Evolutionary conservation across 2,113 vertebrate genomes (phyloP).

Genomic region (Gnathonemus echidnorhynchus): DNA sequence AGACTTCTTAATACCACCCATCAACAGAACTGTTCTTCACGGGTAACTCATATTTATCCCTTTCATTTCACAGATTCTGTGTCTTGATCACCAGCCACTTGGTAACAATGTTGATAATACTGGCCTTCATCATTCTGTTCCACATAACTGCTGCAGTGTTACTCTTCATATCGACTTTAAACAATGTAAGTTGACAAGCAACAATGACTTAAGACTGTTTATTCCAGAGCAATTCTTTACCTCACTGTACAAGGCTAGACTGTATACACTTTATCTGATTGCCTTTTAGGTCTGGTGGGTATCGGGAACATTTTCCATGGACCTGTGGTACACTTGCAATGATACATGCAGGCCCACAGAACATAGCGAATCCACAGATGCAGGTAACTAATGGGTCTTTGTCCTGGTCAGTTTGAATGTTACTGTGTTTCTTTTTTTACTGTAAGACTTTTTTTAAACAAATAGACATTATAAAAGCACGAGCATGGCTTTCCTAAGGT

Average conservation of each 20-base stretch:
- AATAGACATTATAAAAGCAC: background rate
- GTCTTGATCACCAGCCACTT: slow-evolving; percentile 1
- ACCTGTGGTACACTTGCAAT: slow-evolving; percentile 66
- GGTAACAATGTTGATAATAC: slow-evolving; percentile 61
- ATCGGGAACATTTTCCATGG: slow-evolving; percentile 29
- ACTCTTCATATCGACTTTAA: slow-evolving; percentile 60
- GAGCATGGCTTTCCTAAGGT: background rate
- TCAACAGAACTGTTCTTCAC: background rate
- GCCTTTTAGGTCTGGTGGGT: slow-evolving; percentile 58
- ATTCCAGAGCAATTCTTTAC: background rate
- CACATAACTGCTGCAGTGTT: slow-evolving; percentile 55
- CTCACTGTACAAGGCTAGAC: background rate
- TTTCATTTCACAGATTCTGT: background rate
- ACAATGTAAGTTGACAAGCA: slow-evolving; percentile 53
- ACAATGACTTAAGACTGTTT: background rate
- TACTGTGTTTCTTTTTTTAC: background rate
- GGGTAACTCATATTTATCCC: background rate
- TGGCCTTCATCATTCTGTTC: slow-evolving; percentile 66
- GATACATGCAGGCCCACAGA: slow-evolving; percentile 47
- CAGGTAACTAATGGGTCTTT: slow-evolving; percentile 36
- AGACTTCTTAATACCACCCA: background rate
- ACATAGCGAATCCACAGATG: slow-evolving; percentile 37
- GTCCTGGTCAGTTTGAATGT: background rate
- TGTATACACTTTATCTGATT: background rate
- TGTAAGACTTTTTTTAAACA: background rate